Evolutionary conservation across 2,113 vertebrate species (phyloP).

Genomic region (Pyrgilauda ruficollis): DNA sequence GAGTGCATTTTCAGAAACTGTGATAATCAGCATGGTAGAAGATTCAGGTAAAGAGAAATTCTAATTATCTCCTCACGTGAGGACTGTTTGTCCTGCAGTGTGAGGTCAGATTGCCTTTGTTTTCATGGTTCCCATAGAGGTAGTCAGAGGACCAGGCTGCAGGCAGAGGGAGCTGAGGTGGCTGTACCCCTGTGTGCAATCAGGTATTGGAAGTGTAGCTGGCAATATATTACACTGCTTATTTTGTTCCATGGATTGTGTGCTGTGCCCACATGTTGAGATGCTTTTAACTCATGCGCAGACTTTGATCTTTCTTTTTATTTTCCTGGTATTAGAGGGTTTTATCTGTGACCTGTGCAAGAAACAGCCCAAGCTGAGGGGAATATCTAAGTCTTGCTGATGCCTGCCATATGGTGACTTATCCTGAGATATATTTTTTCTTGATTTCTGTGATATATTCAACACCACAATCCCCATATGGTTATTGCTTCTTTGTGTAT

Average conservation of each 20-base stretch:
- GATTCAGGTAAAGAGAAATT: not conserved
- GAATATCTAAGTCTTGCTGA: slow-evolving; percentile 4
- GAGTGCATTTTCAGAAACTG: not conserved
- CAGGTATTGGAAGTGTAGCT: not conserved
- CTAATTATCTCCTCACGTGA: not conserved
- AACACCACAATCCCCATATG: slow-evolving; percentile 55
- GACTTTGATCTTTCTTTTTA: not conserved
- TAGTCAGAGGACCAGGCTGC: not conserved
- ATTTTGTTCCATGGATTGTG: not conserved
- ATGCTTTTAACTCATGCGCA: slow-evolving; percentile 13
- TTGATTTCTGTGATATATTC: slow-evolving; percentile 51
- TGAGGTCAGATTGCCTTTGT: not conserved
- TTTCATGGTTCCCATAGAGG: not conserved
- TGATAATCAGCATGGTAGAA: not conserved
- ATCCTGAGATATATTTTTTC: slow-evolving; percentile 9
- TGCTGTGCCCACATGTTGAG: not conserved
- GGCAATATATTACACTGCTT: not conserved
- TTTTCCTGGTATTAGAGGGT: not conserved
- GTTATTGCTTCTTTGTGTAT: slow-evolving; percentile 42
- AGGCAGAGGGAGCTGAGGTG: not conserved
- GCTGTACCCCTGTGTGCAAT: not conserved
- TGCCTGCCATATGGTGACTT: slow-evolving; percentile 52
- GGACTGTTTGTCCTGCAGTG: not conserved
- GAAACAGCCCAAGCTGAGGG: not conserved
- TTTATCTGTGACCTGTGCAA: slow-evolving; percentile 9